Evolutionary conservation across 1,140 invertebrate species (phyloP), one percentile per base, ranked within the genome.

Genomic region (Octopus bimaculoides): DNA sequence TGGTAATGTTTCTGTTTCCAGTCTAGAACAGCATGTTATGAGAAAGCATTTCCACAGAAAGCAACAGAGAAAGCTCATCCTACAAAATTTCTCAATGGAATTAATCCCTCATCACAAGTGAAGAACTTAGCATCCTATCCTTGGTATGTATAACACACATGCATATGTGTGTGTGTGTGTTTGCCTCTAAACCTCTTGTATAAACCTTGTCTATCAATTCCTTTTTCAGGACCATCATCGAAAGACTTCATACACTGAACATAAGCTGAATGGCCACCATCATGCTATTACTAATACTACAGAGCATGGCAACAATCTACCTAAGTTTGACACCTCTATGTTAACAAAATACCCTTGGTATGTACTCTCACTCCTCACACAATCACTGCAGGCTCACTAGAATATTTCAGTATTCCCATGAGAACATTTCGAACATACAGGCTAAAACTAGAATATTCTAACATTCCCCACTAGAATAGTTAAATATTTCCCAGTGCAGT

Each of bases 271-370:
- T 61, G 56, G 56, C 17, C 56, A 61, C 17, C 56, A 61, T 61
- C 56, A 9, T 61, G 17, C 56, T 61, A 9, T 61, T 61, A 61
- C 56, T 61, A 61, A 61, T 61, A 61, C 56, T 9, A 61, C 56
- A 61, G 56, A 61, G 56, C 56, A 61, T 61, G 56, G 56, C 56
- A 61, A 61, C 17, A 17, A 61, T 17, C 56, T 17, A 61, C 56
- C 56, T 61, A 17, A 9, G 56, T 17, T 12, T 61, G 56, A 12
- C 56, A 12, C 56, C 56, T 61, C 56, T 61, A 61, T 61, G 9
- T 61, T 61, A 61, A 17, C 56, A 12, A 61, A 61, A 14, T 79
- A 77, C 54, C 81, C 81, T 4, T 81, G 81, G 81, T 81, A 81
- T 79, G 81, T 81, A 52, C 56, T 26, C 5, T 12, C 73, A 14